Evolutionary conservation across 2,888 invertebrate genomes (phyloP).

Genomic region (Trichogramma dendrolimi): DNA sequence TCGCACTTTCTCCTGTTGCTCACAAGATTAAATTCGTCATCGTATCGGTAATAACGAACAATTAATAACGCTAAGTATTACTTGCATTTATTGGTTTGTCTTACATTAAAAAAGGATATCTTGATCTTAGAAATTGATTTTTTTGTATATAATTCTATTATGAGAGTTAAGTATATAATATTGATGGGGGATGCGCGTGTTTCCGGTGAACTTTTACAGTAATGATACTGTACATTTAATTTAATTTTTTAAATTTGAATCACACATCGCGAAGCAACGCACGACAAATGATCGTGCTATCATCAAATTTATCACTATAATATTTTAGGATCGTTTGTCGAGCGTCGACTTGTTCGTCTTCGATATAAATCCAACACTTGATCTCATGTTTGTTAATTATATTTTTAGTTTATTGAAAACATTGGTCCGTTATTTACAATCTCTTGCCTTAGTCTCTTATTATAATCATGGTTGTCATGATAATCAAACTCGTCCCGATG

Average conservation of each 20-base stretch:
- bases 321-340: too few species aligned
- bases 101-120: conserved; percentile 23
- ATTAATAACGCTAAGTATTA: conserved; percentile 41
- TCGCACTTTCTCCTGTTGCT: conserved; percentile 37
- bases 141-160: conserved; percentile 5
- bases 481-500: too few species aligned
- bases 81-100: conserved; percentile 29
- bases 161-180: conserved; percentile 10
- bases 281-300: conserved; percentile 27
- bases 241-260: conserved; percentile 7
- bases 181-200: conserved; percentile 17
- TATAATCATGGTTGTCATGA: too few species aligned
- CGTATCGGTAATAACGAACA: conserved; percentile 37
- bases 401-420: conserved; percentile 9
- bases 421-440: conserved; percentile 30
- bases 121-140: conserved; percentile 2
- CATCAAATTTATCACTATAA: conserved; percentile 21
- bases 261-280: conserved; percentile 4
- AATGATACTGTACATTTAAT: conserved; percentile 13
- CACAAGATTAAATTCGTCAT: conserved; percentile 33
- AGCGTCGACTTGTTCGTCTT: neutral
- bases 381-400: conserved; percentile 2
- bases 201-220: conserved; percentile 5
- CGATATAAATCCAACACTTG: conserved; percentile 23
- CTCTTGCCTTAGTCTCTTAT: conserved; percentile 17